Base-by-base conservation (phyloP, 2,888 invertebrate species). In the Rapana venosa region DNA sequence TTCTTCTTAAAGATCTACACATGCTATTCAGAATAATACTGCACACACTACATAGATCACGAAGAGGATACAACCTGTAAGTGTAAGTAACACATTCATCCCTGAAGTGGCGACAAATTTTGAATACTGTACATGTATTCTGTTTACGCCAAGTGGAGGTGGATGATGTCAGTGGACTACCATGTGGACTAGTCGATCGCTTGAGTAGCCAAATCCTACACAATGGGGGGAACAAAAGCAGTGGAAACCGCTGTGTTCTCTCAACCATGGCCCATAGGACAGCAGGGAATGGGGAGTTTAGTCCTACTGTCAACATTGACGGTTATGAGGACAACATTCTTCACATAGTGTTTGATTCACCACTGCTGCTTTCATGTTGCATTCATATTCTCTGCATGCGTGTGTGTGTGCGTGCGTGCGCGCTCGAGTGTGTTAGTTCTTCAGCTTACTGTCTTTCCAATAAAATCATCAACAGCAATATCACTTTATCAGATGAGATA, bases 301-400 rank as follows among this genome's bases (percentile, higher is more conserved):
- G 87, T 74, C 74, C 87, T 22, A 36, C 22, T 74, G 87, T 87
- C 26, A 87, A 87, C 87, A 87, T 30, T 70, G 36, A 70, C 87
- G 74, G 87, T 87, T 74, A 87, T 87, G 74, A 66, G 70, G 87
- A 17, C 87, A 36, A 36, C 87, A 87, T 87, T 87, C 87, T 74
- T 74, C 74, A 30, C 87, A 87, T 87, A 74, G 74, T 86, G 61
- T 20, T 86, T 32, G 26, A 58, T 81, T 36, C 81, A 81, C 58
- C 58, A 8, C 58, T 58, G 58, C 58, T 15, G 11, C 58, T 15
- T 15, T 15, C 8, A 58, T 13, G 11, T 22, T 22, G 22, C 61
- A 15, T 22, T 22, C 15, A 1, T 61, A 22, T 61, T 61, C 15
- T 61, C 61, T 17, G 32, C 32, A 32, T 79, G 32, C 17, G 32